Percentiles rank a stretch among this genome's conserved stretches.
These are phyloP conservation scores for Atractosteus spatula DNA, from an alignment of 2,113 vertebrate species.

Conservation along the genomic window DNA sequence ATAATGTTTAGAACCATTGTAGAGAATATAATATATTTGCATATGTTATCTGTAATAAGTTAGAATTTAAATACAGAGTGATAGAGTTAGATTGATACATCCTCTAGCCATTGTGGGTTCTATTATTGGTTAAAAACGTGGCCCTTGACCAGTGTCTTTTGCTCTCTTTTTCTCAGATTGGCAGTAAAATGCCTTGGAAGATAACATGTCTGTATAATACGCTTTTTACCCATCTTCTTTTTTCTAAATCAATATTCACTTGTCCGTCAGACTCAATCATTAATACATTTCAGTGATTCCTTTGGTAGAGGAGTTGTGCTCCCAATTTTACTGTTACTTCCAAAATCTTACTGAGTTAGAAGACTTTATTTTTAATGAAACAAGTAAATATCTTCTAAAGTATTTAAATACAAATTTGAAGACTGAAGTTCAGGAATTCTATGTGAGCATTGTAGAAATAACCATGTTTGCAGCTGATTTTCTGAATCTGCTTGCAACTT, in stretches of 20 bases:
- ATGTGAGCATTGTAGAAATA: no score
- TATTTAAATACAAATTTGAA: no score
- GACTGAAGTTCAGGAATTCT: no score
- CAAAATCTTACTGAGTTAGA: not conserved
- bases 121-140: not conserved
- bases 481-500: no score
- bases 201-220: not conserved
- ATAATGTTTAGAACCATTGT: no score
- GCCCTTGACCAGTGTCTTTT: not conserved
- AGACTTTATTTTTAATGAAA: no score
- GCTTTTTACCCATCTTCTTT: not conserved
- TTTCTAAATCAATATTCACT: not conserved
- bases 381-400: no score
- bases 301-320: not conserved
- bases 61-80: not conserved
- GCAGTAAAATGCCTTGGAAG: not conserved
- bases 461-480: no score
- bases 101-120: not conserved
- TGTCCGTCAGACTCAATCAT: not conserved
- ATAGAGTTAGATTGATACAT: not conserved
- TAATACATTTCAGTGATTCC: not conserved
- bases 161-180: not conserved
- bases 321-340: not conserved
- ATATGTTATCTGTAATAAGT: not conserved
- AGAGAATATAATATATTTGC: no score